Evolutionary conservation across 2,113 vertebrate species (phyloP).

Genomic region (Bucco capensis): DNA sequence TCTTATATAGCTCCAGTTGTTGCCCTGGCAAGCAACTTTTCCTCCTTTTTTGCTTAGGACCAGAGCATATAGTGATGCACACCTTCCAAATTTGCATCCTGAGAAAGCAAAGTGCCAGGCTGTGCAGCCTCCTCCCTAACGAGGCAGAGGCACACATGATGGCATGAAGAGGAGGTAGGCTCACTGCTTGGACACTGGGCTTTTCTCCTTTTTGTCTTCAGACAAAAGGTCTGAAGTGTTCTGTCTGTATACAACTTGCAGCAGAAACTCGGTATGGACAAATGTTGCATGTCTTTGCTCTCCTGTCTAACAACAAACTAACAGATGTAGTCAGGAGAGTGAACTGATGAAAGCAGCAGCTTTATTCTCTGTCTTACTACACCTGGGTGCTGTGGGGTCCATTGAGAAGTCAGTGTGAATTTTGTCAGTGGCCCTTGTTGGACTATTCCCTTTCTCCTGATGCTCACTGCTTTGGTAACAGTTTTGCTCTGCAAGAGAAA

Average conservation of each 20-base stretch:
- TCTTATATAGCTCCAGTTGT: background rate
- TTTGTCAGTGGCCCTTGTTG: background rate
- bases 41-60: background rate
- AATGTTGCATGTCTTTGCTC: background rate
- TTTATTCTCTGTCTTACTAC: background rate
- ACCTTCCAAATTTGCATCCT: background rate
- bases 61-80: background rate
- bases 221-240: background rate
- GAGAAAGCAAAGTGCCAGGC: background rate
- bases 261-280: background rate
- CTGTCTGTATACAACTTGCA: background rate
- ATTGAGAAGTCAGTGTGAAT: background rate
- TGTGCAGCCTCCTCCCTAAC: rapidly evolving
- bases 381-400: background rate
- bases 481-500: background rate
- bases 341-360: background rate
- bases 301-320: background rate
- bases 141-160: background rate
- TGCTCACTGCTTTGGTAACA: background rate
- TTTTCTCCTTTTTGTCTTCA: background rate
- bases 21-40: background rate
- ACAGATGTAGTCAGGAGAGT: background rate
- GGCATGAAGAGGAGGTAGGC: background rate
- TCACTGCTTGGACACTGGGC: background rate
- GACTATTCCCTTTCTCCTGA: background rate